These are phyloP conservation scores for Scaptomyza flava DNA, from an alignment of 2,888 invertebrate genomes.

Conservation along the genomic window DNA sequence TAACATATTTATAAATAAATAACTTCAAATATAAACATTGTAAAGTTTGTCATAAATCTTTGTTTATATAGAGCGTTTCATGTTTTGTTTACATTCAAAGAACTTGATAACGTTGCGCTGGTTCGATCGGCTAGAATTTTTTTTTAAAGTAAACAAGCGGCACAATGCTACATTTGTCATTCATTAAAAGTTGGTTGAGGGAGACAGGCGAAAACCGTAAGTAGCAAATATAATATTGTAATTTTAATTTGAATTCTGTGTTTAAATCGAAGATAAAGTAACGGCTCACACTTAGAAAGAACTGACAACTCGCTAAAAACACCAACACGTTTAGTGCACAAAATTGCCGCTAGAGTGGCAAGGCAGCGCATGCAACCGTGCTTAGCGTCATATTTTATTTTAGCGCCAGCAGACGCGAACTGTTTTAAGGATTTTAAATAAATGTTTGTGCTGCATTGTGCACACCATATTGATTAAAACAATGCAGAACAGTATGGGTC, in stretches of 20 bases:
- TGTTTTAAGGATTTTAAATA: constrained; percentile 56
- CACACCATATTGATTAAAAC: background rate
- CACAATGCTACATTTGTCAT: background rate
- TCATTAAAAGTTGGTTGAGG: background rate
- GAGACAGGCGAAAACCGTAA: background rate
- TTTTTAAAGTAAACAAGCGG: background rate
- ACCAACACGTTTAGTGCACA: background rate
- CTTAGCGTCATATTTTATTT: constrained; percentile 47
- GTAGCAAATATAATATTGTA: background rate
- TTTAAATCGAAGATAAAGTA: constrained; percentile 23
- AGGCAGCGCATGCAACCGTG: constrained; percentile 36
- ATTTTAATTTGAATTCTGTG: constrained; percentile 39
- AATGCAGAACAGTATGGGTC: constrained; percentile 48
- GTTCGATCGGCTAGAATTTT: background rate
- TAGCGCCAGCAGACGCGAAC: constrained; percentile 60
- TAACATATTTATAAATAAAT: background rate
- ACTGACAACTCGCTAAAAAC: constrained; percentile 35
- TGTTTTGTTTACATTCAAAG: background rate
- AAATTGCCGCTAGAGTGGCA: constrained; percentile 25
- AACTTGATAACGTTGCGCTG: background rate
- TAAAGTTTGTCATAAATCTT: background rate
- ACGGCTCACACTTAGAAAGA: background rate
- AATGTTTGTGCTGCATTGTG: background rate
- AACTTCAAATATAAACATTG: background rate
- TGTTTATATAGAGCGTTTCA: background rate